Evolutionary conservation across 2,888 invertebrate species (phyloP).

Genomic region (Neoscelio sp.): DNA sequence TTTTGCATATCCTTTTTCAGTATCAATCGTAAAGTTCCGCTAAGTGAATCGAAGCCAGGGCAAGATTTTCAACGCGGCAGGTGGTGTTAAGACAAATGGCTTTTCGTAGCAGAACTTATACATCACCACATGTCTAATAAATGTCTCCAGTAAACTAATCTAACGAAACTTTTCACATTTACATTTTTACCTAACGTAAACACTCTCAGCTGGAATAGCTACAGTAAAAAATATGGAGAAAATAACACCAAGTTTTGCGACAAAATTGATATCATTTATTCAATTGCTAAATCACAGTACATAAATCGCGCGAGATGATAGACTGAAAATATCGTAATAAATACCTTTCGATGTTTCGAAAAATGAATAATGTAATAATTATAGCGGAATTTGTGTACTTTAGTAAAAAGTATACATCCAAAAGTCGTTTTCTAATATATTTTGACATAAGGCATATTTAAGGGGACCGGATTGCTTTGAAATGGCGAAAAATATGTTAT

Average conservation of each 20-base stretch:
- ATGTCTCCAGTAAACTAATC: constrained; percentile 68
- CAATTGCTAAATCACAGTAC: neutral
- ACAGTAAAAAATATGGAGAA: constrained; percentile 52
- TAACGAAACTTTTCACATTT: constrained; percentile 66
- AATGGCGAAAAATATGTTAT: too few relatives aligned
- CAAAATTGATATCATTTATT: constrained; percentile 19
- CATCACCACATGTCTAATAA: constrained; percentile 68
- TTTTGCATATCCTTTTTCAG: constrained; percentile 59
- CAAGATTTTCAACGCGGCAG: constrained; percentile 66
- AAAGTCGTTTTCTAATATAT: too few relatives aligned
- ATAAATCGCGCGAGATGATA: too few relatives aligned
- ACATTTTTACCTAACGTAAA: constrained; percentile 48
- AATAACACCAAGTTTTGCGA: constrained; percentile 12
- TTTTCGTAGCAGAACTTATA: constrained; percentile 65
- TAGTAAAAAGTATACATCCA: too few relatives aligned
- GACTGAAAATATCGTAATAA: too few relatives aligned
- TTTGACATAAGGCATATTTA: too few relatives aligned
- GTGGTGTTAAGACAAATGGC: constrained; percentile 61
- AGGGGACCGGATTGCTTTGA: too few relatives aligned
- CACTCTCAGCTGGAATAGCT: constrained; percentile 25
- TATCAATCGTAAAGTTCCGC: constrained; percentile 64
- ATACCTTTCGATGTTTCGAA: too few relatives aligned
- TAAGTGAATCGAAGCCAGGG: constrained; percentile 63
- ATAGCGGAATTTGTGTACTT: too few relatives aligned
- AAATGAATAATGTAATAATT: too few relatives aligned